Evolutionary conservation across 2,113 vertebrate genomes (phyloP), one percentile per base, ranked within the genome.

Genomic region (Aptenodytes forsteri): DNA sequence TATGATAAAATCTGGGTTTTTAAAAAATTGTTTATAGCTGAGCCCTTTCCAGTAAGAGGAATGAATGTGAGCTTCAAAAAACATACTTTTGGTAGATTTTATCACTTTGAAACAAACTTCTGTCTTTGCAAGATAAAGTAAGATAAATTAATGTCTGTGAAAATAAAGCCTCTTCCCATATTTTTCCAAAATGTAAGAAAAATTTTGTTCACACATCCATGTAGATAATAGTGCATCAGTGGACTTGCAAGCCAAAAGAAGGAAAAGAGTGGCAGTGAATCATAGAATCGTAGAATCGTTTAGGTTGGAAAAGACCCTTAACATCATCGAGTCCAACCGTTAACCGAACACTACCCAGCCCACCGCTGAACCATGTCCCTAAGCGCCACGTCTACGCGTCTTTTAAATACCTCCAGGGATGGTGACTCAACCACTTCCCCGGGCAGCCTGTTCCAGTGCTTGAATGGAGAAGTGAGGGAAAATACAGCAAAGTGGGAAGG

Each of bases 51-150:
- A 54, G 7, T 40, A 59, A 67, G 47, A 86, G 55, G 47, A 92
- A 83, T 38, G 50, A 93, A 96, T 90, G 88, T 95, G 88, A 95
- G 95, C 88, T 96, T 95, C 90, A 92, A 88, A 97, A 91, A 82
- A 21, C 58, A 38, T 11, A 34, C 19, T 73, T 32, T 61, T 36
- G 55, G 18, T 79, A 46, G 83, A 52, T 73, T 71, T 66, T 78
- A 38, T 65, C 47, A 25, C 65, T 93, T 80, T 38, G 47, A 67
- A 88, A 73, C 58, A 62, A 49, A 46, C 19, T 36, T 55, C 46
- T 44, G 5, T 49, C 73, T 86, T 83, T 90, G 66, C 22, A 62
- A 73, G 30, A 52, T 47, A 7, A 84, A 84, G 12, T 20, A 34
- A 83, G 25, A 55, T 17, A 42, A 82, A 75, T 56, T 11, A 9